These are phyloP conservation scores for Coluber constrictor DNA, from an alignment of 2,797 vertebrate genomes.

Conservation along the genomic window DNA sequence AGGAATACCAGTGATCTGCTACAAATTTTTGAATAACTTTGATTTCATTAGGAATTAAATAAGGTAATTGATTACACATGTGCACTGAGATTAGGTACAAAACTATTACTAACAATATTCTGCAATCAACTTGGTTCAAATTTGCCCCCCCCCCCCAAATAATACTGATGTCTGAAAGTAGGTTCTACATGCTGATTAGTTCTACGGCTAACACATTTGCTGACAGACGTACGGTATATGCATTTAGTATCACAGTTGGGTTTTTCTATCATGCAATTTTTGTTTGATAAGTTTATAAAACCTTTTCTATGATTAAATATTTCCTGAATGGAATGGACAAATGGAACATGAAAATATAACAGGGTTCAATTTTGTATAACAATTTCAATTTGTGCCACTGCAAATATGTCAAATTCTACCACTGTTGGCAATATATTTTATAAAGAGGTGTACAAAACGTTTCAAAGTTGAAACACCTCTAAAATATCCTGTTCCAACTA, in stretches of 20 bases:
- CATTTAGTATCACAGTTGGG: neutral
- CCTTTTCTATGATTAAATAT: neutral
- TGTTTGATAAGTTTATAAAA: neutral
- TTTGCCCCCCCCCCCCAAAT: neutral
- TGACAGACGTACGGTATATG: no score
- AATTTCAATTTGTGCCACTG: neutral
- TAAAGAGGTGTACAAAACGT: neutral
- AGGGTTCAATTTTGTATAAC: neutral
- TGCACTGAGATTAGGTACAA: neutral
- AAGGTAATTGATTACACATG: neutral
- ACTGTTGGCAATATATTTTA: neutral
- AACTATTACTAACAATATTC: neutral
- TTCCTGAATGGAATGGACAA: neutral
- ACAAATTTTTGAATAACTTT: constrained; percentile 13
- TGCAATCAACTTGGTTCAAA: neutral
- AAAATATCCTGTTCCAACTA: neutral
- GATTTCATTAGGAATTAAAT: neutral
- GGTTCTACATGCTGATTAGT: neutral
- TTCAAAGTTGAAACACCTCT: neutral
- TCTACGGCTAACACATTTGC: neutral
- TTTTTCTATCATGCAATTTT: neutral
- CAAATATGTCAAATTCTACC: neutral
- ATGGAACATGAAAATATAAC: neutral
- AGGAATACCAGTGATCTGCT: neutral
- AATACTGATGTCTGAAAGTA: neutral